Evolutionary conservation across 2,113 vertebrate genomes (phyloP).

Genomic region (Leptobrachium ailaonicum): DNA sequence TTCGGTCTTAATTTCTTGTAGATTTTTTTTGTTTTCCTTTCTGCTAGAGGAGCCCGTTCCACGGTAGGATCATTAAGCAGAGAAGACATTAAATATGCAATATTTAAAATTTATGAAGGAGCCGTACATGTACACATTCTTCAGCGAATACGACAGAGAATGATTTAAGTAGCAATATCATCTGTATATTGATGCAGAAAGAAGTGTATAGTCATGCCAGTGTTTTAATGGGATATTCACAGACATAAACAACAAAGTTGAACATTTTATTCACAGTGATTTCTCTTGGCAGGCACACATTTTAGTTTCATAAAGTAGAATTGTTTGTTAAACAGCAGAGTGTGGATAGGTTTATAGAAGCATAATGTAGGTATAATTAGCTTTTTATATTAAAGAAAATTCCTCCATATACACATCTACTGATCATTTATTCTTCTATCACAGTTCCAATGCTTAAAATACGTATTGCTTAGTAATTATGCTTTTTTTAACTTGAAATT

Average conservation of each 20-base stretch:
- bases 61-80: constrained; percentile 38
- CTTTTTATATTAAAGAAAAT: no score
- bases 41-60: constrained; percentile 35
- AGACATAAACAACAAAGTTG: constrained; percentile 8
- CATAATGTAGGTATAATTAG: no score
- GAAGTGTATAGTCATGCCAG: neutral
- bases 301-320: neutral
- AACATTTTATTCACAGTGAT: neutral
- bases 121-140: constrained; percentile 19
- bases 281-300: neutral
- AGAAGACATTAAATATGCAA: constrained; percentile 39
- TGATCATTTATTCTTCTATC: no score
- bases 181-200: constrained; percentile 8
- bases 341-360: neutral
- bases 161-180: constrained; percentile 30
- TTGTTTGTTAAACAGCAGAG: neutral
- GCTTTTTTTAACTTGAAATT: no score
- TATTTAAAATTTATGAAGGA: constrained; percentile 38
- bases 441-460: no score
- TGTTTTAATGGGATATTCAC: constrained; percentile 10
- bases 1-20: constrained; percentile 14
- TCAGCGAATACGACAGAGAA: constrained; percentile 1
- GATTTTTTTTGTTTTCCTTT: constrained; percentile 31
- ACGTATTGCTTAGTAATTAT: no score
- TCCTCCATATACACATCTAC: no score